Conservation (phyloP, 2,888 invertebrate species). For the Pristionchus entomophagus region DNA sequence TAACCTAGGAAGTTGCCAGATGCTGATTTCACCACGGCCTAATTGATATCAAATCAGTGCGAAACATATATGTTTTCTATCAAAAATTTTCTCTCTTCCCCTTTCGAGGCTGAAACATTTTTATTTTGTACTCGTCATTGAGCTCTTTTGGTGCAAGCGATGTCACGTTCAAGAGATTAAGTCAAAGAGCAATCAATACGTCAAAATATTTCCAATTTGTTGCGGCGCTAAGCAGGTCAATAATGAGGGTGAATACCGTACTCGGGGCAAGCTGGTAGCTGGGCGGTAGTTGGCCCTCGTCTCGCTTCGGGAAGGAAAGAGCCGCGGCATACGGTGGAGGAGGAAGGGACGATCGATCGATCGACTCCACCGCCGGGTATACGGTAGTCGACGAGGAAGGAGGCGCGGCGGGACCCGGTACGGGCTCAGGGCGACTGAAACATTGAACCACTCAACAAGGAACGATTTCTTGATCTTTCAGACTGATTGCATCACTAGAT, state of each 20-base stretch:
- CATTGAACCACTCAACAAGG: too few relatives aligned
- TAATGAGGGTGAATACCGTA: background rate
- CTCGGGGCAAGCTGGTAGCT: conserved; percentile 29
- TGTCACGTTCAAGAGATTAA: too few relatives aligned
- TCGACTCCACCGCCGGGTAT: conserved; percentile 16
- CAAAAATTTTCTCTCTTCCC: too few relatives aligned
- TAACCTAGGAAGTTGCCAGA: background rate
- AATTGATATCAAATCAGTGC: background rate
- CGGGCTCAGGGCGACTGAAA: background rate
- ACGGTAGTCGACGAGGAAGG: conserved; percentile 23
- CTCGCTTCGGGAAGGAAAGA: conserved; percentile 7
- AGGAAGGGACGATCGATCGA: conserved; percentile 39
- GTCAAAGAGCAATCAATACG: background rate
- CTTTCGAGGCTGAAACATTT: too few relatives aligned
- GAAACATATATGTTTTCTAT: background rate
- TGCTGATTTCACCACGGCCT: background rate
- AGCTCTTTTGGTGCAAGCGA: too few relatives aligned
- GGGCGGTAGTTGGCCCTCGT: conserved; percentile 24
- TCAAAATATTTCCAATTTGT: too few relatives aligned
- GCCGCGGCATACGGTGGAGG: conserved; percentile 44
- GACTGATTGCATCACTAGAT: background rate
- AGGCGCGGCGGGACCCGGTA: background rate
- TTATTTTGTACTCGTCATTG: too few relatives aligned
- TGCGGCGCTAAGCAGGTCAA: too few relatives aligned
- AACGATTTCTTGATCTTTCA: background rate